Evolutionary conservation across 2,888 invertebrate genomes (phyloP).

Genomic region (Merodon equestris): DNA sequence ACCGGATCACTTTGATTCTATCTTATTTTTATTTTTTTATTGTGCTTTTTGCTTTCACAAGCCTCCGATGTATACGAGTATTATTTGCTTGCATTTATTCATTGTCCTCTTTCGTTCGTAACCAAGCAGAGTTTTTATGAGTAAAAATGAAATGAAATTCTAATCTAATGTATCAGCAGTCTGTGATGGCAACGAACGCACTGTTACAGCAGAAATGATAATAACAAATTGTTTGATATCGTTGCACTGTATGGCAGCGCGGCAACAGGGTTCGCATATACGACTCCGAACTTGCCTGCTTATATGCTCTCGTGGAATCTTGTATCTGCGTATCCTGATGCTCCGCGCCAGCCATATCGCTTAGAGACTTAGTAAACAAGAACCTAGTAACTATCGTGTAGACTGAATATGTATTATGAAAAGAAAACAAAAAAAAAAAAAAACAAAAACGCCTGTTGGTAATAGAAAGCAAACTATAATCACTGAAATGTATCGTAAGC

Average conservation of each 20-base stretch:
- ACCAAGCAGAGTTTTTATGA: too few relatives aligned
- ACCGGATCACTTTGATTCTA: too few relatives aligned
- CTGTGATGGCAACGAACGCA: constrained; percentile 1
- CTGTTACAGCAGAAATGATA: neutral
- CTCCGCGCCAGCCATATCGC: too few relatives aligned
- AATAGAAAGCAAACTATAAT: constrained; percentile 21
- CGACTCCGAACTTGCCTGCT: too few relatives aligned
- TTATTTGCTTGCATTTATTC: constrained; percentile 9
- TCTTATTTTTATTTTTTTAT: constrained; percentile 18
- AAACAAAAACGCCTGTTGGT: constrained; percentile 14
- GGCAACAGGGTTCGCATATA: too few relatives aligned
- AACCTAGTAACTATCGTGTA: constrained; percentile 19
- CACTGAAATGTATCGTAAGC: constrained; percentile 25
- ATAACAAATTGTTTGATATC: neutral
- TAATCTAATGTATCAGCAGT: too few relatives aligned
- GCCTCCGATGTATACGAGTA: constrained; percentile 3
- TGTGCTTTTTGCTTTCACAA: constrained; percentile 28
- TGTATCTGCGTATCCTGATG: too few relatives aligned
- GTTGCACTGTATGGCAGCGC: too few relatives aligned
- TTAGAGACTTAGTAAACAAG: neutral
- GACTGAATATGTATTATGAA: constrained; percentile 45
- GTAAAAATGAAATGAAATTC: too few relatives aligned
- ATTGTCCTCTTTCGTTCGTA: neutral
- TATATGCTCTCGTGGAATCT: too few relatives aligned
- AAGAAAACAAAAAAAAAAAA: too few relatives aligned